Evolutionary conservation across 1,140 invertebrate species (phyloP), one percentile per base, ranked within the genome.

Genomic region (Drosophila kurseongensis): DNA sequence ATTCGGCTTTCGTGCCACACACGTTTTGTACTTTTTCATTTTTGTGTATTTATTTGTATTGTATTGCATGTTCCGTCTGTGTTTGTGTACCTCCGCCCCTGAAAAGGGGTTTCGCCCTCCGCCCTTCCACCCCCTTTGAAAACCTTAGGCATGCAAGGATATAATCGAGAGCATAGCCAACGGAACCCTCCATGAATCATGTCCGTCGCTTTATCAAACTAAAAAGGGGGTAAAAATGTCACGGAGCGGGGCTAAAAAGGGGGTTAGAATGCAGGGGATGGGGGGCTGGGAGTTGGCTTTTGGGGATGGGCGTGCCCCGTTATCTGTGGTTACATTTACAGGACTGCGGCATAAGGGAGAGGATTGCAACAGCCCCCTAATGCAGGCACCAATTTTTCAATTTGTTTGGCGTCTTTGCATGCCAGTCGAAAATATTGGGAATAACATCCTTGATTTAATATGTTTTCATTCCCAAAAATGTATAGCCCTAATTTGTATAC

Each of bases 371-470:
- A 0, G 4, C 8, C 16, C 42, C 29, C n/a, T 60, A 58, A 59
- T 73, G 69, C 67, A 44, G 71, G 66, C 65, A 80, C 80, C 80
- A 84, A 84, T 85, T 84, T 84, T 84, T 84, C 80, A 85, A 84
- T 84, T 84, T 85, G 77, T 80, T 72, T 72, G 59, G 52, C 52
- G 57, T 48, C 42, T 44, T 68, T 61, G 69, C 69, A 75, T 65
- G 80, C 69, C 67, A 75, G 35, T n/a, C 10, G n/a, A 38, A 62
- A 50, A 71, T 56, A 47, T 47, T 67, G 66, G 23, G 66, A 32
- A 35, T 45, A 56, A 35, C 29, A 32, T 32, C 14, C 10, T 23
- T 40, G 45, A 50, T 54, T 16, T 54, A 51, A 56, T 47, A 6
- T 12, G 35, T 36, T 44, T 52, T 35, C 45, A 51, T 51, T 67